Evolutionary conservation across 2,888 invertebrate species (phyloP).

Genomic region (Sycophila texana): DNA sequence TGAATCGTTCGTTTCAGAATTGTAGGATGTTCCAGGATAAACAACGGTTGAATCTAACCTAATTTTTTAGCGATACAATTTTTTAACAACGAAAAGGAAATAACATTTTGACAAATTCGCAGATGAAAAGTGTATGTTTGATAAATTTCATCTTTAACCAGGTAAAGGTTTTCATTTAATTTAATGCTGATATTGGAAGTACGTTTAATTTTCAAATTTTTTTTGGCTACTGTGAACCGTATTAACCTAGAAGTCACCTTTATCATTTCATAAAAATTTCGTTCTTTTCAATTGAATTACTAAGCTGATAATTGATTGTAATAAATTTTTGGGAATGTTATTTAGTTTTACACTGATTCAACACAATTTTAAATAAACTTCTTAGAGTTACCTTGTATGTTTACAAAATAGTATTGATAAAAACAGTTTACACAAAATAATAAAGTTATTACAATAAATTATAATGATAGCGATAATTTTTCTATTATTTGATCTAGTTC

Average conservation of each 20-base stretch:
- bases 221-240: too few relatives aligned
- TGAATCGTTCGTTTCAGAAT: constrained; percentile 24
- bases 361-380: too few relatives aligned
- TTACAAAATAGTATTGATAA: too few relatives aligned
- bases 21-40: background rate
- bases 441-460: background rate
- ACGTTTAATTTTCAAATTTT: background rate
- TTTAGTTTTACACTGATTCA: too few relatives aligned
- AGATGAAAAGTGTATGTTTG: background rate
- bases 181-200: background rate
- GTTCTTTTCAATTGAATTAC: background rate
- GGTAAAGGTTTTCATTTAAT: background rate
- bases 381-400: too few relatives aligned
- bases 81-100: background rate
- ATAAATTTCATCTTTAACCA: background rate
- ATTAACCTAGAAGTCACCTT: background rate
- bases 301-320: background rate
- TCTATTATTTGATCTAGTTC: too few relatives aligned
- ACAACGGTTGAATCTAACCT: constrained; percentile 12
- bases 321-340: too few relatives aligned
- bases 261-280: background rate
- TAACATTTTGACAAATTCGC: background rate
- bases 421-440: too few relatives aligned
- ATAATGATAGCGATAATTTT: background rate
- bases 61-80: constrained; percentile 1